A percentile compares a stretch with the other conserved stretches of the same genome.
Evolutionary conservation across 2,797 vertebrate species (phyloP).

Genomic region (Staurois parvus): DNA sequence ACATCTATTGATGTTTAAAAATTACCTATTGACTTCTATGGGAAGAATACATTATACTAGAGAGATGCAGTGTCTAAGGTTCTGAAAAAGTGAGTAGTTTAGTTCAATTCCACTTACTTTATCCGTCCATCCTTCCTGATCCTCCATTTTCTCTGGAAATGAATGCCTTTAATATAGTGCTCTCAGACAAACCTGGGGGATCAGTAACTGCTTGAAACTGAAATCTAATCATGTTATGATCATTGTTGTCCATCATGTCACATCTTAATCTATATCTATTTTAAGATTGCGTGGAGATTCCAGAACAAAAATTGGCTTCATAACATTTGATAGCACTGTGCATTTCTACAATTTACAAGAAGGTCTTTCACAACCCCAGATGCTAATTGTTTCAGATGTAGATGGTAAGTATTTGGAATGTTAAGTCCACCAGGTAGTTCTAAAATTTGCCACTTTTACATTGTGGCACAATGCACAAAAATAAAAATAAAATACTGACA

Average conservation of each 20-base stretch:
- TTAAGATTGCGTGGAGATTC: constrained; percentile 92
- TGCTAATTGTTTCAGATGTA: constrained; percentile 96
- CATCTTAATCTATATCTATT: constrained; percentile 33
- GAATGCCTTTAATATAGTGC: too few relatives aligned
- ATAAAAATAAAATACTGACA: too few relatives aligned
- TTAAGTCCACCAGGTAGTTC: background rate
- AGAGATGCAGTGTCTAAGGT: too few relatives aligned
- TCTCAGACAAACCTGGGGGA: background rate
- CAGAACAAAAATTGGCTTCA: constrained; percentile 91
- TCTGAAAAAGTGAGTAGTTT: too few relatives aligned
- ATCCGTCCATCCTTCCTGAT: too few relatives aligned
- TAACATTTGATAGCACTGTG: constrained; percentile 96
- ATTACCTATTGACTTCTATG: too few relatives aligned
- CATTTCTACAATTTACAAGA: constrained; percentile 98
- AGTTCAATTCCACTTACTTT: too few relatives aligned
- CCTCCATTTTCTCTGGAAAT: too few relatives aligned
- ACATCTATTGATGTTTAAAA: too few relatives aligned
- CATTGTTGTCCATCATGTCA: background rate
- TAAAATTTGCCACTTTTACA: too few relatives aligned
- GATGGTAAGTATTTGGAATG: constrained; percentile 81
- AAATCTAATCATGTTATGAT: background rate
- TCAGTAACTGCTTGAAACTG: background rate
- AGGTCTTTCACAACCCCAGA: constrained; percentile 94
- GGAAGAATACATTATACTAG: too few relatives aligned
- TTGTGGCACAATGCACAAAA: too few relatives aligned